These are phyloP conservation scores for Hypomecis atomaria DNA, from an alignment of 2,888 invertebrate genomes.

Conservation along the genomic window DNA sequence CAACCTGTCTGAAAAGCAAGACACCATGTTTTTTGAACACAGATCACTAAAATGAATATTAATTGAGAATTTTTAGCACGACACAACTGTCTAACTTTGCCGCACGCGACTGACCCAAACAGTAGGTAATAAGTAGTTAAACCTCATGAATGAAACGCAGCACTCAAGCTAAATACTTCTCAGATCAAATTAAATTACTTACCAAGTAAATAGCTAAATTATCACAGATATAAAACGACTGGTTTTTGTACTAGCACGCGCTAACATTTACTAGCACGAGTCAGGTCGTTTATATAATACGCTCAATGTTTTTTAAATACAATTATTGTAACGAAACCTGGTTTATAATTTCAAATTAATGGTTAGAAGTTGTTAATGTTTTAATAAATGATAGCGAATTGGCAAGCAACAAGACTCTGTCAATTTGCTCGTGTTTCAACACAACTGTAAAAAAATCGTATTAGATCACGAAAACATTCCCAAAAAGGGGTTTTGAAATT, in stretches of 20 bases:
- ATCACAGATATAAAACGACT: conserved; percentile 24
- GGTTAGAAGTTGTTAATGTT: conserved; percentile 8
- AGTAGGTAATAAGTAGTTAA: neutral
- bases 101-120: neutral
- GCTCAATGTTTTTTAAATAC: conserved; percentile 14
- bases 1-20: too few species aligned
- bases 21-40: too few species aligned
- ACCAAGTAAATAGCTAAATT: conserved; percentile 35
- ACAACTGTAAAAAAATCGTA: neutral
- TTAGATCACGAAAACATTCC: too few species aligned
- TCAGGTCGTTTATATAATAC: conserved; percentile 18
- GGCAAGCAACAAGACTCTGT: conserved; percentile 8
- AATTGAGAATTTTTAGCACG: too few species aligned
- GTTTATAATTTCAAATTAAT: neutral
- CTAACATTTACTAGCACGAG: conserved; percentile 30
- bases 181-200: conserved; percentile 38
- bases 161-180: conserved; percentile 1
- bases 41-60: too few species aligned
- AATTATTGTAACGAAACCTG: conserved; percentile 1
- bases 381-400: conserved; percentile 9
- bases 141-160: conserved; percentile 6
- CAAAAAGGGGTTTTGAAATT: too few species aligned
- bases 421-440: conserved; percentile 2
- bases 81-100: neutral
- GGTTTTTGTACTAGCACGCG: conserved; percentile 40